Conservation (phyloP, 1,140 invertebrate genomes). For the Drosophila equinoxialis region DNA sequence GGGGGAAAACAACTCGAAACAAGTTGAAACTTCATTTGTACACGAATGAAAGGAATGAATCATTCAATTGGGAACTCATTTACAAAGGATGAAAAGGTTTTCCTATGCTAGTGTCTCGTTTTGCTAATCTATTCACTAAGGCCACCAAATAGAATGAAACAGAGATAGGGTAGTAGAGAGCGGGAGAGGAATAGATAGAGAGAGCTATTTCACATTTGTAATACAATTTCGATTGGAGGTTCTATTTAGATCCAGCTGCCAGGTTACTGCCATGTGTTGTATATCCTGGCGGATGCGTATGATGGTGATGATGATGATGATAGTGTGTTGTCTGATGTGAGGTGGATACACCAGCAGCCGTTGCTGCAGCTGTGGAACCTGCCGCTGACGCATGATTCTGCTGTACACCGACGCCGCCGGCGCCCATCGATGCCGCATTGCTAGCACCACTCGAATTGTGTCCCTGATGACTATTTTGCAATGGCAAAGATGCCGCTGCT, state of each 20-base stretch:
- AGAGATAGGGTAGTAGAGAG: background rate
- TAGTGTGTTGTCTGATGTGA: conserved; percentile 45
- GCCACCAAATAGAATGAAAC: conserved; percentile 27
- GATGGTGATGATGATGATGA: conserved; percentile 46
- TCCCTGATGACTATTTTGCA: conserved; percentile 39
- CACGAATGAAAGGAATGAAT: background rate
- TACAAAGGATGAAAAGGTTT: background rate
- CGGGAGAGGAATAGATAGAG: conserved; percentile 17
- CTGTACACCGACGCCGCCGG: background rate
- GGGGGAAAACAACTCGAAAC: background rate
- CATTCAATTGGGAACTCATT: background rate
- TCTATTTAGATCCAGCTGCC: conserved; percentile 51
- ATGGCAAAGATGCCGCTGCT: conserved; percentile 54
- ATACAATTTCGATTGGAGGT: conserved; percentile 4
- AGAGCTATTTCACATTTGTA: conserved; percentile 35
- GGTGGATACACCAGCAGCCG: background rate
- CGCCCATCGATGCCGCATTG: background rate
- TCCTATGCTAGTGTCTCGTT: background rate
- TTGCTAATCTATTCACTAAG: conserved; percentile 4
- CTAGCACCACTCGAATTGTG: conserved; percentile 15
- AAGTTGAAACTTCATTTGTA: background rate
- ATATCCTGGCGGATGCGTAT: conserved; percentile 21
- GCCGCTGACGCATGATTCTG: conserved; percentile 23
- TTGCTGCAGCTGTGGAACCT: conserved; percentile 20
- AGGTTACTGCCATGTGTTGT: background rate